Evolutionary conservation across 2,797 vertebrate genomes (phyloP).

Genomic region (Rhinoraja longicauda): DNA sequence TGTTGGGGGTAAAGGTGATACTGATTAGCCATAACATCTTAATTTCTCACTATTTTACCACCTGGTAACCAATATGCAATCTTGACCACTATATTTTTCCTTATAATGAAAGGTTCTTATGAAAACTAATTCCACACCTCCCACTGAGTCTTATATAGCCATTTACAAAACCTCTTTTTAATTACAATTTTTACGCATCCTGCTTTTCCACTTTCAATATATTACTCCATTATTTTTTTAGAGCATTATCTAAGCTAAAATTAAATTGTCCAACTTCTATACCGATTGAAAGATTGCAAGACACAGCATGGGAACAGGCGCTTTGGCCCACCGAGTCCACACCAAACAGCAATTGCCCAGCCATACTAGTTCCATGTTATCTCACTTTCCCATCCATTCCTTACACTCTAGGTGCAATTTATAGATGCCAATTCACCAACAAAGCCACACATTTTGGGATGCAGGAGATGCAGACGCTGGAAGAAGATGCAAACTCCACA

Average conservation of each 20-base stretch:
- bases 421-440: too few relatives aligned
- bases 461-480: too few relatives aligned
- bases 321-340: too few relatives aligned
- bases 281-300: too few relatives aligned
- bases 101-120: not conserved
- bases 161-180: not conserved
- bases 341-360: too few relatives aligned
- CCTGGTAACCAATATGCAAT: not conserved
- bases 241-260: not conserved
- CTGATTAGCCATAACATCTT: not conserved
- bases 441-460: too few relatives aligned
- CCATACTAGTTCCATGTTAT: too few relatives aligned
- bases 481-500: too few relatives aligned
- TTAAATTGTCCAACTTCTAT: not conserved
- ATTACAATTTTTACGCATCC: not conserved
- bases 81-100: not conserved
- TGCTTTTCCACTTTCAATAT: not conserved
- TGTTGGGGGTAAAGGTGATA: not conserved
- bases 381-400: too few relatives aligned
- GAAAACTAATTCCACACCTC: conserved; percentile 16
- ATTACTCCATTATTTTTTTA: not conserved
- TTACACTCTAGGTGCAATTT: too few relatives aligned
- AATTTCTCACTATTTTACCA: not conserved
- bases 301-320: too few relatives aligned
- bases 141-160: not conserved